phyloP scores from a whole-genome alignment of 2,888 invertebrate genomes.

The Thelaira solivaga region DNA sequence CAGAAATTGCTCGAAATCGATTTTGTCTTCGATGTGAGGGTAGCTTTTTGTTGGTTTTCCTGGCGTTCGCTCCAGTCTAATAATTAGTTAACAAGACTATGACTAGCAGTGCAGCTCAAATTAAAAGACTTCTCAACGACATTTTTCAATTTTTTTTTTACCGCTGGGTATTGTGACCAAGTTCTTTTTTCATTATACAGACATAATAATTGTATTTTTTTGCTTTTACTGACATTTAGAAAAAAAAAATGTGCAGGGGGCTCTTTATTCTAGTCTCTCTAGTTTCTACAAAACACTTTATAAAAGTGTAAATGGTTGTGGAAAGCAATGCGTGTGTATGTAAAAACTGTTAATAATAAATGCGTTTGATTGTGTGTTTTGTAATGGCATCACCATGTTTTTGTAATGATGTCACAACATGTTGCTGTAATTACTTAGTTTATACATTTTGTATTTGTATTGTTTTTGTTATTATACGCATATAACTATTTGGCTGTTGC shows the following conservation, averaged over 20 bases:
- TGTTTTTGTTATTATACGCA: constrained; percentile 42
- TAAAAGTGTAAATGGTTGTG: not conserved
- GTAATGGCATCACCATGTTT: constrained; percentile 61
- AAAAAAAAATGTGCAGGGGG: constrained; percentile 28
- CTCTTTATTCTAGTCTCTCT: not conserved
- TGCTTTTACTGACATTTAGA: constrained; percentile 37
- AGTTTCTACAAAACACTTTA: not conserved
- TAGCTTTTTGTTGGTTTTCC: too few relatives aligned
- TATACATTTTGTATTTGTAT: too few relatives aligned
- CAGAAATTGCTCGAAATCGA: too few relatives aligned
- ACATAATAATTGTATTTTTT: not conserved
- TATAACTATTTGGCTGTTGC: constrained; percentile 25
- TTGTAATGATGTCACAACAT: constrained; percentile 62
- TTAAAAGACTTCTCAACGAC: too few relatives aligned
- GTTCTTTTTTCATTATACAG: not conserved
- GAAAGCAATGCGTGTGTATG: not conserved
- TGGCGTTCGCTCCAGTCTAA: too few relatives aligned
- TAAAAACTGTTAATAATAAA: constrained; percentile 11
- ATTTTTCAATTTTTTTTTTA: too few relatives aligned
- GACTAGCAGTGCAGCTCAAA: too few relatives aligned
- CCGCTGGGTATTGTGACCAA: too few relatives aligned
- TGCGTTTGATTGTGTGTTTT: constrained; percentile 12
- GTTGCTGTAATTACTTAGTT: constrained; percentile 62
- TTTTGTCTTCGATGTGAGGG: too few relatives aligned
- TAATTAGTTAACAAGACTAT: too few relatives aligned